Evolutionary conservation across 2,797 vertebrate species (phyloP).

Genomic region (Pseudochirops corinnae): DNA sequence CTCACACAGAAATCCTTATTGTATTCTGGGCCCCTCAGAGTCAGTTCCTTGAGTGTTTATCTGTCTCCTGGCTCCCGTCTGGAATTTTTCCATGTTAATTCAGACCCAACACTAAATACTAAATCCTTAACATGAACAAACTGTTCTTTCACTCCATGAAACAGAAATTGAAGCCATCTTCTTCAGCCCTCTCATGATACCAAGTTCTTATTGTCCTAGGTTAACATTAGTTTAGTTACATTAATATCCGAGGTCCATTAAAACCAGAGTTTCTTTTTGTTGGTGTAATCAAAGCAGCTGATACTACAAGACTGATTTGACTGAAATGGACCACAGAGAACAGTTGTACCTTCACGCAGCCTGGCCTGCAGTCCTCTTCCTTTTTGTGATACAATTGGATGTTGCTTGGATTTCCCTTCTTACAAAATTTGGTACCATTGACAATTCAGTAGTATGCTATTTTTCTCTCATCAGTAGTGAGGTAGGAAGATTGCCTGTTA

Average conservation of each 20-base stretch:
- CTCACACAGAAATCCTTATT: not conserved
- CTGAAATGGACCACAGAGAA: conserved; percentile 44
- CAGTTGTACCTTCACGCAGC: conserved; percentile 32
- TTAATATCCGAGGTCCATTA: conserved; percentile 26
- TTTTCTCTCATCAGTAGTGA: conserved; percentile 15
- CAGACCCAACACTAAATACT: not conserved
- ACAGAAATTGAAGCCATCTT: not conserved
- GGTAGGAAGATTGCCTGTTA: conserved; percentile 7
- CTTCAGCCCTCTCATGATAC: conserved; percentile 28
- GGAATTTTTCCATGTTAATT: not conserved
- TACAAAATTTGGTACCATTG: conserved; percentile 58
- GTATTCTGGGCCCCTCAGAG: not conserved
- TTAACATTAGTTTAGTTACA: conserved; percentile 20
- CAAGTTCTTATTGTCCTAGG: conserved; percentile 13
- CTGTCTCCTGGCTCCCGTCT: not conserved
- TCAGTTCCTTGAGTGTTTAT: conserved; percentile 18
- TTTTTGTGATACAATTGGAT: conserved; percentile 57
- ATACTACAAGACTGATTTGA: conserved; percentile 22
- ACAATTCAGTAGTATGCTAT: not conserved
- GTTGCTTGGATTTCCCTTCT: conserved; percentile 64
- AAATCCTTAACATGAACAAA: not conserved
- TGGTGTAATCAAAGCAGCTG: not conserved
- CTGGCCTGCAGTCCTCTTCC: conserved; percentile 54
- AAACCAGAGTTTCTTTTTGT: not conserved
- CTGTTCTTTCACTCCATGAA: not conserved